A percentile compares a stretch with the other conserved stretches of the same genome.
Evolutionary conservation across 2,888 invertebrate species (phyloP).

Genomic region (Rotaria macrura): DNA sequence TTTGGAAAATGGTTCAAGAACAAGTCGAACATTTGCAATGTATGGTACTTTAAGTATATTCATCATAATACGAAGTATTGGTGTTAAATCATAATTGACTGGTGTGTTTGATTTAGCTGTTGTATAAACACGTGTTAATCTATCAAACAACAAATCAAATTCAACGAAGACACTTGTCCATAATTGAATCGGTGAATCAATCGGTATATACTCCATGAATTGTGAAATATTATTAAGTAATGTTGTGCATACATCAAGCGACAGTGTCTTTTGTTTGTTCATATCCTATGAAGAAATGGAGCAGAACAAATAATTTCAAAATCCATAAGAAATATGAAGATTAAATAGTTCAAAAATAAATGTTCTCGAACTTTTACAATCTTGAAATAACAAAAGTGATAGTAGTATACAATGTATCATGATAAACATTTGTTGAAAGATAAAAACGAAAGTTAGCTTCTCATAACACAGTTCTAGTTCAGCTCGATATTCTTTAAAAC

Average conservation of each 20-base stretch:
- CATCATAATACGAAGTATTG: slow-evolving; percentile 50
- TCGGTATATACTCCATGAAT: slow-evolving; percentile 78
- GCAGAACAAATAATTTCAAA: no score
- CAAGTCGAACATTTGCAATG: slow-evolving; percentile 68
- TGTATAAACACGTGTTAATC: slow-evolving; percentile 42
- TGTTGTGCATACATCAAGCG: slow-evolving; percentile 50
- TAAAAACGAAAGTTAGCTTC: no score
- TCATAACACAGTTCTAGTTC: no score
- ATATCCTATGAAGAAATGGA: slow-evolving; percentile 24
- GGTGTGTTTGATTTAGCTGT: slow-evolving; percentile 35
- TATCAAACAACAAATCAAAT: slow-evolving; percentile 72
- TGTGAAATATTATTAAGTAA: slow-evolving; percentile 80
- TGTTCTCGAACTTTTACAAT: no score
- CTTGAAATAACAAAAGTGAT: no score
- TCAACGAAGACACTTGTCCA: slow-evolving; percentile 73
- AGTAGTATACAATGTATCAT: no score
- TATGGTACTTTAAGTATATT: slow-evolving; percentile 68
- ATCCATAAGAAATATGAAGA: no score
- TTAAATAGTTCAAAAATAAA: no score
- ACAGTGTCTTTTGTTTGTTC: slow-evolving; percentile 54
- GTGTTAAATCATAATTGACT: slow-evolving; percentile 46
- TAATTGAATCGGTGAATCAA: slow-evolving; percentile 62
- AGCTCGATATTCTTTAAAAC: no score
- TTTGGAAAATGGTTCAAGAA: slow-evolving; percentile 89
- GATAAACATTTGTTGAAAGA: no score